Conservation (phyloP, 2,888 invertebrate genomes). For the Nemoura dubitans region DNA sequence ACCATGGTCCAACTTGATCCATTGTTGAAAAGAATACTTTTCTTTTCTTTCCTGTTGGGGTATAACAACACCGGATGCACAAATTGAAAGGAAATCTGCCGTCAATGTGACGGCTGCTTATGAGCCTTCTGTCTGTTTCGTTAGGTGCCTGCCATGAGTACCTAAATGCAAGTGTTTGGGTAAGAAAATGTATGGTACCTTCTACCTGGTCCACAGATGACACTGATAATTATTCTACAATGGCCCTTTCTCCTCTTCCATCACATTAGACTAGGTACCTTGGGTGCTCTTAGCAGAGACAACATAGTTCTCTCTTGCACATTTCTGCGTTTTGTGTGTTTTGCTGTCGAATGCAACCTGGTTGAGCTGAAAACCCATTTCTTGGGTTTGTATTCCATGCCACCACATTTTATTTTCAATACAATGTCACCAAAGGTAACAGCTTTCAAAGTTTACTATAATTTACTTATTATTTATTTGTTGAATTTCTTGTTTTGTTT, state of each 20-base stretch:
- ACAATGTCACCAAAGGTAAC: neutral
- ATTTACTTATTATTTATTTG: neutral
- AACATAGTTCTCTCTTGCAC: neutral
- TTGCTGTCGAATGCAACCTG: neutral
- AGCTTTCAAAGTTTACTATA: neutral
- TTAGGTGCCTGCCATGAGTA: no score
- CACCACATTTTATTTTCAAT: neutral
- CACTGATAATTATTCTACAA: neutral
- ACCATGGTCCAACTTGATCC: no score
- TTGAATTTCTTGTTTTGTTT: neutral
- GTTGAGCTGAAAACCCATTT: neutral
- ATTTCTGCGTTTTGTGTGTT: neutral
- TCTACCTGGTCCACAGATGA: neutral
- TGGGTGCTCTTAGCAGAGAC: neutral
- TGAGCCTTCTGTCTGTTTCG: no score
- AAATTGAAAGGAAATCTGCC: no score
- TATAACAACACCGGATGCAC: no score
- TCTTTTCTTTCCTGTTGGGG: no score
- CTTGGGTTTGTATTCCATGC: no score
- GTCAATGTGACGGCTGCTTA: no score
- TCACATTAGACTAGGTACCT: neutral
- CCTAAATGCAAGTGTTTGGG: no score
- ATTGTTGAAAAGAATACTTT: no score
- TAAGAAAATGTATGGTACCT: no score
- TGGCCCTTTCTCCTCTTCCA: neutral